Evolutionary conservation across 2,113 vertebrate species (phyloP), one percentile per base, ranked within the genome.

Genomic region (Melozone crissalis): DNA sequence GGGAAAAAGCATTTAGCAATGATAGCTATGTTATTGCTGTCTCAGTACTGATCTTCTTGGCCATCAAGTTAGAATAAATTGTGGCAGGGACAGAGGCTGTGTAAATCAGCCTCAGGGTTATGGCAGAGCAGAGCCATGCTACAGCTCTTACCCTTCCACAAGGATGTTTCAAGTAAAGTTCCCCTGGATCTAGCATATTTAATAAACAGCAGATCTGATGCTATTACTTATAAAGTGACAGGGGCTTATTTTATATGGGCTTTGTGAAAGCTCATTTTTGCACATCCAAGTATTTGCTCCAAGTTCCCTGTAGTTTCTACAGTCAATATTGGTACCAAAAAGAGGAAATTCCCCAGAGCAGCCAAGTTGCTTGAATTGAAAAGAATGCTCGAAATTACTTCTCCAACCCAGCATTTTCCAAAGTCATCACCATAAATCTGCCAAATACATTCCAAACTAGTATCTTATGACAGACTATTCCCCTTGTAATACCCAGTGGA

Each of bases 331-430:
- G 35, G 43, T 90, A 80, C 41, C 49, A 87, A 69, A 3, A 65
- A 69, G 31, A 78, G 47, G 71, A 89, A 95, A 85, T 66, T 91
- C 89, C 69, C 66, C 58, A 58, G 62, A 69, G 77, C 58, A 75
- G 41, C 55, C 62, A 91, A 87, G 20, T 43, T 58, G 19, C 66
- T 72, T 89, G 54, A 93, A 81, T 37, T 77, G 52, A 94, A 94
- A 84, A 87, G 68, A 89, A 76, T 87, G 58, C 58, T 93, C 2
- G 3, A 89, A 85, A 89, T 85, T 2, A 66, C 59, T 84, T 85
- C 69, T 95, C 57, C 80, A 93, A 89, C 73, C 23, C 67, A 91
- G n/a, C 26, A 44, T 81, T 96, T 95, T 94, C 84, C 69, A 46
- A 89, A 93, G 69, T 37, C 49, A 76, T 85, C 0, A 0, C 75